phyloP scores from a whole-genome alignment of 2,113 vertebrate genomes.

The Neogobius melanostomus region DNA sequence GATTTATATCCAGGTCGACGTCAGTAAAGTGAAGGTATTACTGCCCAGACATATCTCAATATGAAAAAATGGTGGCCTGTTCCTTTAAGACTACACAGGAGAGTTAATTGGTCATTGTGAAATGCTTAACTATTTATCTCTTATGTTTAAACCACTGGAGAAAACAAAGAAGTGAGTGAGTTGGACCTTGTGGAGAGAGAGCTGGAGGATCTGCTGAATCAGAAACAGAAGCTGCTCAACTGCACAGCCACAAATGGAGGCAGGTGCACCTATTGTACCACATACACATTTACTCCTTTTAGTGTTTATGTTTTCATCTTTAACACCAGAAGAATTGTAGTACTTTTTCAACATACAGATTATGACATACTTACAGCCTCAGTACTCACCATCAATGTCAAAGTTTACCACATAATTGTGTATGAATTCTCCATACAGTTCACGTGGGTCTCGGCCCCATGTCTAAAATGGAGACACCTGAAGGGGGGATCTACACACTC shows the following conservation, averaged over 20 bases:
- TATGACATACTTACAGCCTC: too few relatives aligned
- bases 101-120: too few relatives aligned
- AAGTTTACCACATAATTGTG: neutral
- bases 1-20: too few relatives aligned
- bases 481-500: conserved; percentile 39
- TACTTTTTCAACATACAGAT: neutral
- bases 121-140: neutral
- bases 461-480: neutral
- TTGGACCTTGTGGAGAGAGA: conserved; percentile 57
- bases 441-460: fast-evolving
- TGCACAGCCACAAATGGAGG: neutral
- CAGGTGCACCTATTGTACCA: neutral
- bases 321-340: too few relatives aligned
- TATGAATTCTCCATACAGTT: conserved; percentile 5
- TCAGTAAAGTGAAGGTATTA: too few relatives aligned
- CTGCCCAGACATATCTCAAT: too few relatives aligned
- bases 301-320: neutral
- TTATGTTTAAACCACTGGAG: neutral
- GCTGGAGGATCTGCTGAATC: conserved; percentile 37
- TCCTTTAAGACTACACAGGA: too few relatives aligned
- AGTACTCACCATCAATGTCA: neutral
- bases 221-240: conserved; percentile 17
- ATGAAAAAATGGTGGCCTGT: too few relatives aligned
- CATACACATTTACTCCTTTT: neutral
- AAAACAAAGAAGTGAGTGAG: conserved; percentile 20